phyloP scores from a whole-genome alignment of 2,888 invertebrate genomes.

The Scaptomyza flava region DNA sequence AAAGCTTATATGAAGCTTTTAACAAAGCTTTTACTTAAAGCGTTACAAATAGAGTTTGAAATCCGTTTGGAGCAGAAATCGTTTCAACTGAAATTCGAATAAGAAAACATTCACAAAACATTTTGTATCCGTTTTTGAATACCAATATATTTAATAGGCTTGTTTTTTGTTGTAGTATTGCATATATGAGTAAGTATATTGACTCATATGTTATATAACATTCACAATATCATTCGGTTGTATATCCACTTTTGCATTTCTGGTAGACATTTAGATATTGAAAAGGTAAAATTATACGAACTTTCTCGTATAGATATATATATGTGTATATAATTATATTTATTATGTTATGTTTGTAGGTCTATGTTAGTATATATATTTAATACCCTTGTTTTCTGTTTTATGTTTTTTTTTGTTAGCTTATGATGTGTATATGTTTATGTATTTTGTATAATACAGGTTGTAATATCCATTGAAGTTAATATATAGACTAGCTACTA shows the following conservation, averaged over 20 bases:
- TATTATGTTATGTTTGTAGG: slow-evolving; percentile 1
- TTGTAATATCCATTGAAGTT: slow-evolving; percentile 35
- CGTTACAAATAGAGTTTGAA: neutral
- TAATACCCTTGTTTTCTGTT: slow-evolving; percentile 33
- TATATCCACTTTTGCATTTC: slow-evolving; percentile 60
- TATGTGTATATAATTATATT: slow-evolving; percentile 34
- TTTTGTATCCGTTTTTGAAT: slow-evolving; percentile 49
- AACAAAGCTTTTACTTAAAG: neutral
- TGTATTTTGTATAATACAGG: slow-evolving; percentile 49
- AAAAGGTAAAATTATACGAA: slow-evolving; percentile 80
- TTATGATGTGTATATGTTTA: slow-evolving; percentile 35
- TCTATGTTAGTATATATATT: slow-evolving; percentile 26
- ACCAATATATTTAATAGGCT: slow-evolving; percentile 70
- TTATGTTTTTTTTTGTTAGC: slow-evolving; percentile 19
- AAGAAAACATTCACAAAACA: slow-evolving; percentile 1
- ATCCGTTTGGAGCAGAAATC: neutral
- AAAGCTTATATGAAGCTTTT: neutral
- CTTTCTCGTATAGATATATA: slow-evolving; percentile 41
- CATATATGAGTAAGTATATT: slow-evolving; percentile 34
- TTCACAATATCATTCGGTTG: slow-evolving; percentile 47
- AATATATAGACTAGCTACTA: slow-evolving; percentile 39
- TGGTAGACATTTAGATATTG: slow-evolving; percentile 80
- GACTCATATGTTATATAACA: slow-evolving; percentile 51
- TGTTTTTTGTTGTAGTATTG: slow-evolving; percentile 56
- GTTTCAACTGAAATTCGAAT: neutral